These are phyloP conservation scores for Dermolepida albohirtum DNA, from an alignment of 2,888 invertebrate species.

Conservation along the genomic window DNA sequence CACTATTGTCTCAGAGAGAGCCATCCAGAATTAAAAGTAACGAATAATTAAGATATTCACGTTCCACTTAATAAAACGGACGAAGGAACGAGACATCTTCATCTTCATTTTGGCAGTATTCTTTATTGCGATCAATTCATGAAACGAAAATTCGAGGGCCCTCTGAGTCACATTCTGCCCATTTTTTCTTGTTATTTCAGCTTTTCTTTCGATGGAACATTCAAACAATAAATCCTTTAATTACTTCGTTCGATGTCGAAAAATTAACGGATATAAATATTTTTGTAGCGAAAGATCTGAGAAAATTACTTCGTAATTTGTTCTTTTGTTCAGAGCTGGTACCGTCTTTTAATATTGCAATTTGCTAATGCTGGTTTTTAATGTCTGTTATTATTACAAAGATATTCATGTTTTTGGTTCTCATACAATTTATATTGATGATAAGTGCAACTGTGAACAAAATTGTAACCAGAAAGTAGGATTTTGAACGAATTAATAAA, in stretches of 20 bases:
- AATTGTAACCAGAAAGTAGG: too few species aligned
- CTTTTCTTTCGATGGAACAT: constrained; percentile 10
- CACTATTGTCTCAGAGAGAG: constrained; percentile 15
- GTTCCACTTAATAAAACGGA: constrained; percentile 13
- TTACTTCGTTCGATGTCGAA: constrained; percentile 22
- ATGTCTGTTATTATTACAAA: too few species aligned
- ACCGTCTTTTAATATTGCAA: too few species aligned
- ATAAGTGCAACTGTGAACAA: too few species aligned
- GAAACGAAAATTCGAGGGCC: constrained; percentile 14
- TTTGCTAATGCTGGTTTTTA: too few species aligned
- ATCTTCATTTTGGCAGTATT: constrained; percentile 24
- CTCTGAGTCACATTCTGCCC: background rate
- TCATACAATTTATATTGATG: too few species aligned
- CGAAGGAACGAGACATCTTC: constrained; percentile 5
- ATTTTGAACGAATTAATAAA: too few species aligned
- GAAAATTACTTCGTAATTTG: too few species aligned
- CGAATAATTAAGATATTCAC: constrained; percentile 32
- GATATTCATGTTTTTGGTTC: too few species aligned
- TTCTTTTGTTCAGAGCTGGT: too few species aligned
- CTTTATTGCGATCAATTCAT: constrained; percentile 26
- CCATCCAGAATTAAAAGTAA: constrained; percentile 32
- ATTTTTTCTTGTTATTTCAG: constrained; percentile 21
- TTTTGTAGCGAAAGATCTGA: too few species aligned
- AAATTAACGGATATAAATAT: background rate
- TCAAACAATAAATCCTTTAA: constrained; percentile 6